Percentiles rank a stretch among this genome's conserved stretches.
phyloP scores from a whole-genome alignment of 2,888 invertebrate species.

The Clepsis dumicolana region DNA sequence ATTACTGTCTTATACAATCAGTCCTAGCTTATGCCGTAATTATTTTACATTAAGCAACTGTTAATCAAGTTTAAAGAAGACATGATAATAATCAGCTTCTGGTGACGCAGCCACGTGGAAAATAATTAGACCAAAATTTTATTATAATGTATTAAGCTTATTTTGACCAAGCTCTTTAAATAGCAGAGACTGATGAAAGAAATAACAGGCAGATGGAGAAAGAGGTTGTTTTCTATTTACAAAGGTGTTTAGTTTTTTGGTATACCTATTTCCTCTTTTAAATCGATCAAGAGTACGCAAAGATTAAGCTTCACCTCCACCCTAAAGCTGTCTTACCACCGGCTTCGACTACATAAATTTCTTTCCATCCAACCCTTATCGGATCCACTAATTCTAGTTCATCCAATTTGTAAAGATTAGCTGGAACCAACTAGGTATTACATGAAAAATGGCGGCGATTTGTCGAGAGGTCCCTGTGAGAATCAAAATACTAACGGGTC shows the following conservation, averaged over 20 bases:
- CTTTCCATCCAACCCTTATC: constrained; percentile 35
- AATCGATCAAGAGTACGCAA: neutral
- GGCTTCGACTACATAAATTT: constrained; percentile 37
- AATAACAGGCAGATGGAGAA: neutral
- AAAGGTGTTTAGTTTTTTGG: neutral
- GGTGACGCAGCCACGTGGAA: neutral
- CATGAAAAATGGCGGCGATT: constrained; percentile 37
- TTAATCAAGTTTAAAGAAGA: neutral
- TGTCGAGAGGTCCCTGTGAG: constrained; percentile 8
- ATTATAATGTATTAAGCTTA: too few relatives aligned
- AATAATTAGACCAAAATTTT: neutral
- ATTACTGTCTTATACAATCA: too few relatives aligned
- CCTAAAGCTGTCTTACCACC: neutral
- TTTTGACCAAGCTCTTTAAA: too few relatives aligned
- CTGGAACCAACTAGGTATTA: constrained; percentile 38
- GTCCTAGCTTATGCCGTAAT: too few relatives aligned
- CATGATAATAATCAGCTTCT: neutral
- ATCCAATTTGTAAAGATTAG: constrained; percentile 42
- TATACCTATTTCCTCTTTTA: neutral
- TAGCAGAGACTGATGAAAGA: neutral
- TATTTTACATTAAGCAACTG: neutral
- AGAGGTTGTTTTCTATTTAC: neutral
- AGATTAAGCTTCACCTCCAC: neutral
- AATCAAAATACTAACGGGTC: constrained; percentile 4
- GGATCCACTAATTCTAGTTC: constrained; percentile 30